Base-by-base conservation (phyloP, 1,140 invertebrate genomes). In the Lepidurus arcticus region DNA sequence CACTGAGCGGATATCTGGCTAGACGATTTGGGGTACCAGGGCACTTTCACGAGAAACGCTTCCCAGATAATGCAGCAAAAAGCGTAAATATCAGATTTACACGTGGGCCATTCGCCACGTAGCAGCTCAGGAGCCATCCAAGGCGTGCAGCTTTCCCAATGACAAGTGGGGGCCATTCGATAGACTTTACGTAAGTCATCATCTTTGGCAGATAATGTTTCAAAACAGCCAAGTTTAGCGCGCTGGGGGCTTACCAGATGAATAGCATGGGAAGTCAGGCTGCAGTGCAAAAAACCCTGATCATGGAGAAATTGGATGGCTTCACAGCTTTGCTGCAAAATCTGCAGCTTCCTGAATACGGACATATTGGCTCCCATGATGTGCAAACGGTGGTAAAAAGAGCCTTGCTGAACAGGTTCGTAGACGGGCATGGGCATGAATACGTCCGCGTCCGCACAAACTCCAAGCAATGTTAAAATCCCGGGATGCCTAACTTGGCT, bases 101-200 rank as follows among this genome's bases (percentile, higher is more conserved):
- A 79, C 7, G 82, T 83, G 7, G 85, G 83, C 78, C 82, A 80
- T 45, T 81, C 76, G 9, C 83, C 83, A 43, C 80, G 80, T 65
- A 87, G 82, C 8, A 86, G 80, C 81, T 87, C 86, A 10, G 86
- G 86, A 2, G 86, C 83, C 79, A 87, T 82, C 86, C 86, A 87
- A 77, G 82, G 82, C 34, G 16, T 78, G 76, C 8, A 83, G 76
- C 76, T 81, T 79, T n/a, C 73, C 73, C 8, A 81, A 77, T 42
- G 78, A 65, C 47, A 44, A 47, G 44, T 81, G 77, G 76, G 82
- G 78, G 44, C 78, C 78, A 26, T 82, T 78, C 78, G 79, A 79
- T 73, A 76, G 34, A 24, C 76, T 24, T 42, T 74, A 8, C n/a
- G 79, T 1, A 44, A 42, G 10, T 81, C 80, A 26, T 79, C 77